Percentiles rank a stretch among this genome's conserved stretches.
phyloP scores from a whole-genome alignment of 2,797 vertebrate species.

The Danio choprae region DNA sequence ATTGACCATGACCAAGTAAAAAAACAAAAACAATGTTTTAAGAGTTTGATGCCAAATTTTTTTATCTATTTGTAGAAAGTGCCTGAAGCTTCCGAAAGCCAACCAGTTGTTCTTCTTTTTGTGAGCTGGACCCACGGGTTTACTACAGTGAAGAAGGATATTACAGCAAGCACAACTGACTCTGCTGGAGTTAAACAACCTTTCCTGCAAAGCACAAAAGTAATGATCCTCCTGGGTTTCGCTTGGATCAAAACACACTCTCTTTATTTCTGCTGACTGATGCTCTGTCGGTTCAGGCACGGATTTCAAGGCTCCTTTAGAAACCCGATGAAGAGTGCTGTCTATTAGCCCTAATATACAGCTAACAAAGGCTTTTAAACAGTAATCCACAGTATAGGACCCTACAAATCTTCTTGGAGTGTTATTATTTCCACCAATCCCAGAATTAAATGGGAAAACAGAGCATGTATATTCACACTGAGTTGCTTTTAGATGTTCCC shows the following conservation, averaged over 20 bases:
- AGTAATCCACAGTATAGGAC: background rate
- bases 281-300: background rate
- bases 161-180: background rate
- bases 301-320: background rate
- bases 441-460: background rate
- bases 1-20: background rate
- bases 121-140: background rate
- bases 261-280: constrained; percentile 10
- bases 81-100: background rate
- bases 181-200: background rate
- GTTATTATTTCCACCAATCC: background rate
- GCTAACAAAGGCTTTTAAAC: background rate
- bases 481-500: background rate
- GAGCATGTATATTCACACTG: background rate
- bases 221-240: constrained; percentile 15
- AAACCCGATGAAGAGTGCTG: background rate
- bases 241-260: constrained; percentile 1
- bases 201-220: constrained; percentile 2
- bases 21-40: background rate
- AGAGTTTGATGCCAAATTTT: background rate
- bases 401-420: background rate
- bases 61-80: background rate
- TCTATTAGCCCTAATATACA: background rate
- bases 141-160: background rate
- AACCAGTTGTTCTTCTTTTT: background rate